Evolutionary conservation across 1,140 invertebrate genomes (phyloP), one percentile per base, ranked within the genome.

Genomic region (Nasonia longicornis): DNA sequence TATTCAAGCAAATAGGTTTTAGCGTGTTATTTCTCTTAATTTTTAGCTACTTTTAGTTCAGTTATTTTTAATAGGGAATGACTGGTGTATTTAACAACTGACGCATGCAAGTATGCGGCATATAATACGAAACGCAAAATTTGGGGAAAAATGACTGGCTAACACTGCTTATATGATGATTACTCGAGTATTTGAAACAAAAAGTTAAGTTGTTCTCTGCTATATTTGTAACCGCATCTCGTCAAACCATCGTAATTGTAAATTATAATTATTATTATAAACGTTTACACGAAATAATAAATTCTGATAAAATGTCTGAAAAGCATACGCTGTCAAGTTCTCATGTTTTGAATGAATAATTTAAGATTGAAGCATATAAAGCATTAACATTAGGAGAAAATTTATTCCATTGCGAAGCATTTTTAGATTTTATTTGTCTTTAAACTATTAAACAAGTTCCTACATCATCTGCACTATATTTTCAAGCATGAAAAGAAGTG

Each of bases 241-340:
- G 90, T 90, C 88, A 88, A 82, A 87, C 86, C 90, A 90, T 90
- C 90, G 88, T 91, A 91, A 91, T 90, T 91, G 90, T 91, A 91
- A 90, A 91, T 91, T 91, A 90, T 91, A 88, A 90, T 91, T 90
- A 91, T 83, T 89, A 89, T 91, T 91, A 90, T 90, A 90, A 91
- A 90, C 89, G 89, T 91, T 91, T 91, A 90, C 89, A 91, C 89
- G 87, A 91, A 89, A 91, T 89, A 91, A 90, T 90, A 91, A 91
- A 91, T 91, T 90, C 89, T 90, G 89, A 91, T 90, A 90, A 90
- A 90, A 90, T 89, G 87, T 89, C 87, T 90, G 74, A 88, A 86
- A 89, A 87, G 80, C 73, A 64, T 66, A 48, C 48, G 45, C 26
- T 67, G 16, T 58, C n/a, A 4, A 80, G 31, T 6, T 73, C 22